These are phyloP conservation scores for Darevskia mixta DNA, from an alignment of 2,797 vertebrate genomes.

Conservation along the genomic window DNA sequence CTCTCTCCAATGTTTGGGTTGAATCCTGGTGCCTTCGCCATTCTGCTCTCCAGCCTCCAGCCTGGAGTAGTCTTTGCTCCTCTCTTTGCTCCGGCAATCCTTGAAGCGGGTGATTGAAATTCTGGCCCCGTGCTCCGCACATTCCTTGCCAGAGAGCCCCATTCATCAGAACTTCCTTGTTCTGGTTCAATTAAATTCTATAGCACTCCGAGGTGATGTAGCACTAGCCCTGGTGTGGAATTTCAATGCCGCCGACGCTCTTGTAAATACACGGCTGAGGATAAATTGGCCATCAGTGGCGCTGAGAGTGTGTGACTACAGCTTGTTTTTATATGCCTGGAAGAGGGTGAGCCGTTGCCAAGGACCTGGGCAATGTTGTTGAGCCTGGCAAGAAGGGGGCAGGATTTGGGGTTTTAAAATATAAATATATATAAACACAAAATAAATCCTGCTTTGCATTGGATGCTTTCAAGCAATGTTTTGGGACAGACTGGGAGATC, in stretches of 20 bases:
- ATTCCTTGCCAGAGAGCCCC: slow-evolving; percentile 43
- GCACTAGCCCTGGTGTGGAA: slow-evolving; percentile 64
- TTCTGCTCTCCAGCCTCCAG: no score
- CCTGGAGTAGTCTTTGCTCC: background rate
- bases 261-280: slow-evolving; percentile 75
- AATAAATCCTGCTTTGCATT: slow-evolving; percentile 33
- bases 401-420: background rate
- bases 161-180: slow-evolving; percentile 77
- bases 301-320: slow-evolving; percentile 77
- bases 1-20: background rate
- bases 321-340: slow-evolving; percentile 62
- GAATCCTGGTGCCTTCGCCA: background rate
- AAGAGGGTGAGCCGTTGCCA: slow-evolving; percentile 62
- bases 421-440: background rate
- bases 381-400: slow-evolving; percentile 56
- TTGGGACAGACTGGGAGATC: slow-evolving; percentile 46
- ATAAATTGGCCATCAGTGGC: slow-evolving; percentile 78
- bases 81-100: slow-evolving; percentile 3
- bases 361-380: slow-evolving; percentile 54
- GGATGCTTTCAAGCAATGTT: slow-evolving; percentile 62
- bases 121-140: slow-evolving; percentile 49
- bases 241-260: slow-evolving; percentile 71
- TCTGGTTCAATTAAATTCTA: slow-evolving; percentile 80
- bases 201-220: slow-evolving; percentile 65
- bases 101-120: slow-evolving; percentile 66